These are phyloP conservation scores for Oenanthe melanoleuca DNA, from an alignment of 2,113 vertebrate genomes.

Conservation along the genomic window DNA sequence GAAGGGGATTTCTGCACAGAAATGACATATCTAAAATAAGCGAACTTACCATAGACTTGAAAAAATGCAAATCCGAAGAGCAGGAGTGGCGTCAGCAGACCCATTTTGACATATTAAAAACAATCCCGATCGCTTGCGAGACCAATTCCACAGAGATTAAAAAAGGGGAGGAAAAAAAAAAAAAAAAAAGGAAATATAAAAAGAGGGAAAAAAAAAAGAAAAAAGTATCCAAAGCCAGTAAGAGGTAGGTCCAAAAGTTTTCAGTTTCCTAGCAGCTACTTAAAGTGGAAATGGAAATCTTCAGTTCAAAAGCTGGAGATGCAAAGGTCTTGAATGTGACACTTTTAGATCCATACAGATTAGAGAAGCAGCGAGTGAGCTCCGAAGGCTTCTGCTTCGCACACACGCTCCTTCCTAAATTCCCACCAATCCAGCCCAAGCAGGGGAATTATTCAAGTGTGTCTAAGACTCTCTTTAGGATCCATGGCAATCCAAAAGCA, in stretches of 20 bases:
- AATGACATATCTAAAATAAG: constrained; percentile 17
- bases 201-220: neutral
- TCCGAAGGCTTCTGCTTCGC: constrained; percentile 55
- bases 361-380: constrained; percentile 25
- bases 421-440: constrained; percentile 69
- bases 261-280: constrained; percentile 70
- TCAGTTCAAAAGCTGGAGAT: constrained; percentile 42
- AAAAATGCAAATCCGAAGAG: constrained; percentile 90
- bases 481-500: constrained; percentile 71
- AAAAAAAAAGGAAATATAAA: too few species aligned
- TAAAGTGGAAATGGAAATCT: constrained; percentile 54
- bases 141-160: constrained; percentile 78
- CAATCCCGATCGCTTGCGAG: constrained; percentile 80
- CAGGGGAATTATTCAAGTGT: constrained; percentile 64
- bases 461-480: constrained; percentile 60
- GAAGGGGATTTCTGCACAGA: constrained; percentile 18
- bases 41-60: constrained; percentile 90
- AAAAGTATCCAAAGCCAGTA: constrained; percentile 72
- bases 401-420: constrained; percentile 68
- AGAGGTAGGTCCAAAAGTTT: constrained; percentile 83
- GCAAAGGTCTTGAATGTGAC: constrained; percentile 56
- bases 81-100: constrained; percentile 89
- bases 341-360: constrained; percentile 69
- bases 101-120: constrained; percentile 95
- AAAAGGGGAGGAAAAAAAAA: neutral